phyloP scores from a whole-genome alignment of 1,140 invertebrate genomes.

The Protaetia brevitarsis region DNA sequence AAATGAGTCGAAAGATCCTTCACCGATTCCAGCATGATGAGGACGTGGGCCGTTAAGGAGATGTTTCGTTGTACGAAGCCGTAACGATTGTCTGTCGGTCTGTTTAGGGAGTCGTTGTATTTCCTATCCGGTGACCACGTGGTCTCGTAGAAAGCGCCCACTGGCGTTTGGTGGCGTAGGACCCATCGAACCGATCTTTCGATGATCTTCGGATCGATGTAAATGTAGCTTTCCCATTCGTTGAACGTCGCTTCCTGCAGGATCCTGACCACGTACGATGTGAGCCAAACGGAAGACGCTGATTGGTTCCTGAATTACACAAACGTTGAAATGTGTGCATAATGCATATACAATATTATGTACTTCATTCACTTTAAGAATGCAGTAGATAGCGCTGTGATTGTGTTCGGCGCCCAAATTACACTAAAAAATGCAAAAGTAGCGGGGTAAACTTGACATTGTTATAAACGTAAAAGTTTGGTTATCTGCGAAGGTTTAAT shows the following conservation, averaged over 20 bases:
- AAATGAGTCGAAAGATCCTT: constrained; percentile 76
- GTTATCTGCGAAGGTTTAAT: too few relatives aligned
- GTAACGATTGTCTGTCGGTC: constrained; percentile 47
- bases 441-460: too few relatives aligned
- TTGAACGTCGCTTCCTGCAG: constrained; percentile 88
- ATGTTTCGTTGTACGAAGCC: constrained; percentile 67
- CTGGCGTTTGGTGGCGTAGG: constrained; percentile 71
- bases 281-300: constrained; percentile 79
- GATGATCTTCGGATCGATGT: constrained; percentile 82
- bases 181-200: constrained; percentile 75
- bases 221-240: constrained; percentile 91
- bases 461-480: too few relatives aligned
- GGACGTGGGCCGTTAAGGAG: constrained; percentile 83
- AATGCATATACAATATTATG: too few relatives aligned
- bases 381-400: too few relatives aligned
- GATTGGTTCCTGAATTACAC: constrained; percentile 86
- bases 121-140: constrained; percentile 79
- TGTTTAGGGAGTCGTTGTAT: constrained; percentile 69
- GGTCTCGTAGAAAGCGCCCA: constrained; percentile 83
- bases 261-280: constrained; percentile 78
- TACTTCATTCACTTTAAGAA: too few relatives aligned
- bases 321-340: too few relatives aligned
- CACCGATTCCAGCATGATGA: constrained; percentile 78
- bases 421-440: too few relatives aligned
- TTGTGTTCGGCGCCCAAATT: too few relatives aligned